These are phyloP conservation scores for Cebus imitator DNA, from an alignment of 2,113 vertebrate species.

Conservation along the genomic window DNA sequence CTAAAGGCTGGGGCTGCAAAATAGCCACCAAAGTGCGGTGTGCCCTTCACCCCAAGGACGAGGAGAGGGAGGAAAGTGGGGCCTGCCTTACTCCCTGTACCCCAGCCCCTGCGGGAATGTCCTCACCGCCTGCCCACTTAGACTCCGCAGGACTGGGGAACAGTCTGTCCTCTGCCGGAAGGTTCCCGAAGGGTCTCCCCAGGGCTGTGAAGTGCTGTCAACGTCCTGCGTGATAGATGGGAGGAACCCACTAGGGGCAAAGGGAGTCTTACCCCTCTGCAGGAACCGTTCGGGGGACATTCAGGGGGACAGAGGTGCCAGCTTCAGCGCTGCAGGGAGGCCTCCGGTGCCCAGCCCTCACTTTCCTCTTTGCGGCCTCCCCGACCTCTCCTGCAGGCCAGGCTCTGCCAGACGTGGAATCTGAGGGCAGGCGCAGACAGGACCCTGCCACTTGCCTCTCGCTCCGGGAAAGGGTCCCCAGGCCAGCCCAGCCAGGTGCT, in stretches of 20 bases:
- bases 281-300: rapidly evolving
- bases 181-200: neutral
- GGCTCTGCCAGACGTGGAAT: neutral
- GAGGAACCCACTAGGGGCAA: neutral
- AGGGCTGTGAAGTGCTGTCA: neutral
- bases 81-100: no score
- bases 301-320: neutral
- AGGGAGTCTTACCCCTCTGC: rapidly evolving
- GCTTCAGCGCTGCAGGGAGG: neutral
- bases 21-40: neutral
- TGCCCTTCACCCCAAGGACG: neutral
- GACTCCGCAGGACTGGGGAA: neutral
- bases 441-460: neutral
- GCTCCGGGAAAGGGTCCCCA: rapidly evolving
- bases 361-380: no score
- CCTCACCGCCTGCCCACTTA: neutral
- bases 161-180: neutral
- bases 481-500: no score
- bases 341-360: rapidly evolving
- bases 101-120: no score
- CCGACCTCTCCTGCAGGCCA: rapidly evolving
- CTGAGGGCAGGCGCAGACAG: neutral
- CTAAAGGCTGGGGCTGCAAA: neutral
- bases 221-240: neutral
- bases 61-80: neutral